A percentile compares a stretch with the other conserved stretches of the same genome.
These are phyloP conservation scores for Tribolium castaneum DNA, from an alignment of 1,140 invertebrate species.

Conservation along the genomic window DNA sequence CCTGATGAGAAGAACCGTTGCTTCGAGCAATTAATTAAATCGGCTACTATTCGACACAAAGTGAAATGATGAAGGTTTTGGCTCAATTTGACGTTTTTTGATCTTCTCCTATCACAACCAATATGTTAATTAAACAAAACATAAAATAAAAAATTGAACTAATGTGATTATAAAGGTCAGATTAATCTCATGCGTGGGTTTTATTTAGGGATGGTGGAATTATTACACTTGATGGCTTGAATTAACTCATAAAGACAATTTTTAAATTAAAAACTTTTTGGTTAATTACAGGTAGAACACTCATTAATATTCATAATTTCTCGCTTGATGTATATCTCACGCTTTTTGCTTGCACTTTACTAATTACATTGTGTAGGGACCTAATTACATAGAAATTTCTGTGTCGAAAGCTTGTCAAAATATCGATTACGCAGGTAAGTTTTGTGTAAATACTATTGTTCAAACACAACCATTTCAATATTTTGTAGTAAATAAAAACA, in stretches of 20 bases:
- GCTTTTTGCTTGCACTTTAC: conserved; percentile 27
- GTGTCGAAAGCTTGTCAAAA: not conserved
- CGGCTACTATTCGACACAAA: conserved; percentile 8
- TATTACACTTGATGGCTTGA: not conserved
- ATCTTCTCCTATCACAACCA: not conserved
- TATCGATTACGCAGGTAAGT: no score
- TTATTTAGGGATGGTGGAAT: conserved; percentile 1
- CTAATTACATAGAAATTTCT: conserved; percentile 18
- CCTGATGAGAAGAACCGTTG: conserved; percentile 41
- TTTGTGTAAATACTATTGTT: no score
- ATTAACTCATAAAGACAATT: conserved; percentile 12
- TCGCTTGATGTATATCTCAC: conserved; percentile 21
- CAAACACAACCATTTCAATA: no score
- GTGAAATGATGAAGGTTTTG: not conserved
- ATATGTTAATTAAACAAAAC: conserved; percentile 11
- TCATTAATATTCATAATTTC: conserved; percentile 34
- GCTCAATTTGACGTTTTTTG: conserved; percentile 1
- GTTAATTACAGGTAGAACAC: conserved; percentile 28
- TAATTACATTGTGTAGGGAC: conserved; percentile 28
- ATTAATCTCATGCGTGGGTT: conserved; percentile 5
- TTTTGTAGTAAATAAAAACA: no score
- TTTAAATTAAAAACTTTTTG: conserved; percentile 31
- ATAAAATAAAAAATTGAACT: not conserved
- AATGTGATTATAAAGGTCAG: not conserved
- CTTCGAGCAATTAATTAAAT: conserved; percentile 40